Base-by-base conservation (phyloP, 2,888 invertebrate species). In the Deroplatys truncata region DNA sequence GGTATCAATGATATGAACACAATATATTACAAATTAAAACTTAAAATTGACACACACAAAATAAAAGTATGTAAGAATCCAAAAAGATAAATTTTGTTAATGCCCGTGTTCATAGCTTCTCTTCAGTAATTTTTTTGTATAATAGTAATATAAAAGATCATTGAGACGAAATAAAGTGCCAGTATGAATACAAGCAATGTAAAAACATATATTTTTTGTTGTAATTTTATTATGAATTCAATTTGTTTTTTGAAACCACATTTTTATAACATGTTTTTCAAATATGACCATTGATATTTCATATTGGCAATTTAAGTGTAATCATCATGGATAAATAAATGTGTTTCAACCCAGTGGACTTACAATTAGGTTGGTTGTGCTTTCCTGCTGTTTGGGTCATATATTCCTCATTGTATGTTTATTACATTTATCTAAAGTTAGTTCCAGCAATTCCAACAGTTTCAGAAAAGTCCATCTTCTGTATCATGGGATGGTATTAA, bases 291-390 rank as follows among this genome's bases (percentile, higher is more conserved):
- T 87, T 87, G 82, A 87, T 87, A 87, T 87, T 87, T 87, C 87
- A 87, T 87, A 87, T 87, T 87, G 87, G 83, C 43, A 87, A 87
- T 35, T 15, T 87, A 87, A 82, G 56, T 87, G 87, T 87, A 87
- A 82, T 87, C 87, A n/a, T 82, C 87, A 87, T 87, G 87, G 87
- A 87, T 83, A 87, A 87, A 87, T 87, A 87, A 87, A 87, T 87
- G 83, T 87, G 83, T 87, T 87, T 87, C 82, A 87, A 87, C 87
- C 87, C 87, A 87, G 35, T 5, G n/a, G 31, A 16, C 20, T 25
- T 3, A 56, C 15, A 56, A 16, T 16, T 56, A 56, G 20, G 15
- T 56, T 56, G 16, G 35, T 56, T 3, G 56, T 56, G 20, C 15
- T 56, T 56, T 56, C 56, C 56, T 56, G 20, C 3, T 56, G 15